A percentile compares a stretch with the other conserved stretches of the same genome.
Conservation (phyloP, 2,797 vertebrate species). For the Buceros bicornis region DNA sequence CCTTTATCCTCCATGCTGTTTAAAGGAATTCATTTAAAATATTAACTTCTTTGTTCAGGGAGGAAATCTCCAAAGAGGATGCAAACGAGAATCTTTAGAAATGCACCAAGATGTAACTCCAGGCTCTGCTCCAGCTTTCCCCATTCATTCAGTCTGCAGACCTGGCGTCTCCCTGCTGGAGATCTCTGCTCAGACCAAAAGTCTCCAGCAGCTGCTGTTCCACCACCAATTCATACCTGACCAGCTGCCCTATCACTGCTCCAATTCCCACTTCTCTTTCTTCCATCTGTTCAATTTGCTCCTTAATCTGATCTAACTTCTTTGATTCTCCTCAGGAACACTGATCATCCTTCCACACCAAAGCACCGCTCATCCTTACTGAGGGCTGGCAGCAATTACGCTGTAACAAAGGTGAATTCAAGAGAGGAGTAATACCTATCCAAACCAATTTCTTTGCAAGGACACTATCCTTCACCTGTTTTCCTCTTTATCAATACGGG, state of each 20-base stretch:
- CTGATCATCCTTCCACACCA: background rate
- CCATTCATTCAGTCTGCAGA: slow-evolving; percentile 63
- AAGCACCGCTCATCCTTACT: background rate
- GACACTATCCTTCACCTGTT: background rate
- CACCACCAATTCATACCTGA: background rate
- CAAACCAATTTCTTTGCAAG: background rate
- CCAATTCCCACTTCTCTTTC: background rate
- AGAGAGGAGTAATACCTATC: background rate
- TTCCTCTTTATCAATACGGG: background rate
- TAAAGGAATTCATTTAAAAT: slow-evolving; percentile 59
- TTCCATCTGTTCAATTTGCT: background rate
- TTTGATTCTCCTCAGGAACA: slow-evolving; percentile 13
- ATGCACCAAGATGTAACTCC: slow-evolving; percentile 18
- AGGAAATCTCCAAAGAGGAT: slow-evolving; percentile 28
- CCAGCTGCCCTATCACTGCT: background rate
- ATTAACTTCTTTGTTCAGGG: slow-evolving; percentile 39
- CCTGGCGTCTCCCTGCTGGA: slow-evolving; percentile 27
- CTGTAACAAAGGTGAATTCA: background rate
- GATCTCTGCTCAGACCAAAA: slow-evolving; percentile 9
- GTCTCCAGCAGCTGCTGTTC: slow-evolving; percentile 7
- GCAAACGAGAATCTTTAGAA: slow-evolving; percentile 29
- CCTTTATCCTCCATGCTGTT: slow-evolving; percentile 21
- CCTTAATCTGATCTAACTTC: slow-evolving; percentile 14
- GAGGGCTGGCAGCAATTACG: background rate
- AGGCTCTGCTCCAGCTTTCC: slow-evolving; percentile 56